These are phyloP conservation scores for Mormyrops boulengeri DNA, from an alignment of 2,797 vertebrate genomes.

Conservation along the genomic window DNA sequence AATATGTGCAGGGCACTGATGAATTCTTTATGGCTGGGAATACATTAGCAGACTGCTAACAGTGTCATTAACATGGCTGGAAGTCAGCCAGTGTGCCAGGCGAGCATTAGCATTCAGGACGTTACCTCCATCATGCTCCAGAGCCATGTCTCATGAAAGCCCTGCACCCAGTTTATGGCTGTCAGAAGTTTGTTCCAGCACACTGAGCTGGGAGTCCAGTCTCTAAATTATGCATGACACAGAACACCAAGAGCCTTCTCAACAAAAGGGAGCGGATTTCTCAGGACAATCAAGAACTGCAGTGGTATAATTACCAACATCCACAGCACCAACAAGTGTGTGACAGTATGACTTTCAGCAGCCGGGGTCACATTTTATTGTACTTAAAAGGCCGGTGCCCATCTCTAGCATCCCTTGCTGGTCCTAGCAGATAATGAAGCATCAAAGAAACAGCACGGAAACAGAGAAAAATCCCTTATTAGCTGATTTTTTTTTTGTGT, in stretches of 20 bases:
- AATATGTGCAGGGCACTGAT: constrained; percentile 7
- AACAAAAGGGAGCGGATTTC: not conserved
- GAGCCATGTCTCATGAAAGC: constrained; percentile 7
- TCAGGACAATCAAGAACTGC: not conserved
- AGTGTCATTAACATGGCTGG: constrained; percentile 28
- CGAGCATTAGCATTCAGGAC: constrained; percentile 13
- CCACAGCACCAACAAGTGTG: not conserved
- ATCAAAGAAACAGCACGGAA: not conserved
- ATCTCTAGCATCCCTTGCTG: not conserved
- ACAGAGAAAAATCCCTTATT: not conserved
- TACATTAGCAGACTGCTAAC: constrained; percentile 27
- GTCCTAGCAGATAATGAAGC: not conserved
- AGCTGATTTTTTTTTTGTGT: not conserved
- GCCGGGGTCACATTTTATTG: not conserved
- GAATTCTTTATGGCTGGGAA: constrained; percentile 30
- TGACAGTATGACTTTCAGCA: not conserved
- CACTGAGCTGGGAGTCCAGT: constrained; percentile 10
- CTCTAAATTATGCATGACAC: constrained; percentile 6
- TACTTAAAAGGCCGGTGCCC: not conserved
- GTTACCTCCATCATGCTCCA: not conserved
- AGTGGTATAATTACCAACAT: not conserved
- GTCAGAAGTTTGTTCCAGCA: constrained; percentile 7
- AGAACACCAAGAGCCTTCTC: not conserved
- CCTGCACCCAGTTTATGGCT: not conserved
- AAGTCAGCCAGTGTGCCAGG: constrained; percentile 22